A percentile compares a stretch with the other conserved stretches of the same genome.
Evolutionary conservation across 2,888 invertebrate genomes (phyloP).

Genomic region (Euplexia lucipara): DNA sequence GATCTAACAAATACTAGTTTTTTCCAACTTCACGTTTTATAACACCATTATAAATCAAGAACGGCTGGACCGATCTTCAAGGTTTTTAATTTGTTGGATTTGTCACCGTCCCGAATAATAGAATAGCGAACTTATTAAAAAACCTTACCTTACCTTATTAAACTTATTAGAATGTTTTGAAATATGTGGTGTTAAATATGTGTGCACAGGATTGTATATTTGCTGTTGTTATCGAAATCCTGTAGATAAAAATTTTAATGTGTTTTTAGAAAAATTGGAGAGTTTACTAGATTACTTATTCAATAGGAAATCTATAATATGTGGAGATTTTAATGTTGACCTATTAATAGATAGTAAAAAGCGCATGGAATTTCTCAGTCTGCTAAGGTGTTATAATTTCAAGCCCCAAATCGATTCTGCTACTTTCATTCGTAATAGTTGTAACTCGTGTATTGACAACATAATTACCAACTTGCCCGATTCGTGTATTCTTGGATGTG

Average conservation of each 20-base stretch:
- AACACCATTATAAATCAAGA: not conserved
- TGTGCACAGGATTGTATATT: too few relatives aligned
- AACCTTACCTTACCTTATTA: too few relatives aligned
- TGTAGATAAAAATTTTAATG: not conserved
- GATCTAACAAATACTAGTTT: not conserved
- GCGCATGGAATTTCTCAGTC: too few relatives aligned
- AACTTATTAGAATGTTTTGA: too few relatives aligned
- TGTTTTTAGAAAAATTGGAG: not conserved
- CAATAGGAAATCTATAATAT: not conserved
- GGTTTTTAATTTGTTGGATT: too few relatives aligned
- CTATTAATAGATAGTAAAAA: too few relatives aligned
- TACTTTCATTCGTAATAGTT: conserved; percentile 18
- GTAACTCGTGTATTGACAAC: conserved; percentile 14
- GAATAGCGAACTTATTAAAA: too few relatives aligned
- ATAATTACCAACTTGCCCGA: conserved; percentile 9
- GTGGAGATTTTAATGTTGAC: too few relatives aligned
- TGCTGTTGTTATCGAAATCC: not conserved
- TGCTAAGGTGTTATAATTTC: not conserved
- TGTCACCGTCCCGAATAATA: too few relatives aligned
- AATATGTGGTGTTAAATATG: too few relatives aligned
- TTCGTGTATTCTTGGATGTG: not conserved
- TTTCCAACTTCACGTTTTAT: not conserved
- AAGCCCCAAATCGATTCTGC: not conserved
- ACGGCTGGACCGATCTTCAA: too few relatives aligned
- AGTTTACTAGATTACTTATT: not conserved